Base-by-base conservation (phyloP, 2,113 vertebrate genomes). In the Neodon shergylaensis region DNA sequence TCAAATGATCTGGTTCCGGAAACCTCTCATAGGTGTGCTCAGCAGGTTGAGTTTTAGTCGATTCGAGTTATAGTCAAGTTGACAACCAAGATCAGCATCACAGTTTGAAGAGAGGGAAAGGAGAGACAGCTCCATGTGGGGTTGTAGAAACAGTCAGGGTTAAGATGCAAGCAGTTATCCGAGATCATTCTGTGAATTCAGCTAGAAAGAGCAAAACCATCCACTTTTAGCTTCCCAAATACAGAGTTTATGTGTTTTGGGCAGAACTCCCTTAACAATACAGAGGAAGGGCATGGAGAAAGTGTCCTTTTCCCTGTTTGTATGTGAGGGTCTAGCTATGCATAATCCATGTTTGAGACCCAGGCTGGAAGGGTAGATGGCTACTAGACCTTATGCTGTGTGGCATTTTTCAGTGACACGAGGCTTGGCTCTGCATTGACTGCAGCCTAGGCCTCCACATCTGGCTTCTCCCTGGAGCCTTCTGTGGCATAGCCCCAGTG, bases 311-410 rank as follows among this genome's bases (percentile, higher is more conserved):
- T 49, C 4, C 3, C 8, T 33, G 36, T 79, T 58, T 5, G 42
- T 26, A 7, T n/a, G 10, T 47, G 17, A 70, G 42, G 10, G 12
- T 42, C 39, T 28, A 26, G 72, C 58, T 58, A 70, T 4, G 65
- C n/a, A 3, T 33, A 14, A 44, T 24, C 36, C 3, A 6, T 14
- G 16, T 33, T 39, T 70, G 44, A 39, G 87, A 44, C 58, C 58
- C 39, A 21, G 91, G 7, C 14, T 14, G 9, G 16, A 14, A 31
- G 74, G 42, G 24, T 7, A 65, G 12, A 2, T 6, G 7, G 74
- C 8, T 0, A 2, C 10, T 0, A 2, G 28, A 39, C 36, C 7
- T 19, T 31, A 77, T 22, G 24, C 42, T 7, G 19, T 13, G 63
- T 24, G 68, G 24, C 6, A 0, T 36, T 66, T 4, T 44, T 17